These are phyloP conservation scores for Morone chrysops DNA, from an alignment of 2,113 vertebrate species.

Conservation along the genomic window DNA sequence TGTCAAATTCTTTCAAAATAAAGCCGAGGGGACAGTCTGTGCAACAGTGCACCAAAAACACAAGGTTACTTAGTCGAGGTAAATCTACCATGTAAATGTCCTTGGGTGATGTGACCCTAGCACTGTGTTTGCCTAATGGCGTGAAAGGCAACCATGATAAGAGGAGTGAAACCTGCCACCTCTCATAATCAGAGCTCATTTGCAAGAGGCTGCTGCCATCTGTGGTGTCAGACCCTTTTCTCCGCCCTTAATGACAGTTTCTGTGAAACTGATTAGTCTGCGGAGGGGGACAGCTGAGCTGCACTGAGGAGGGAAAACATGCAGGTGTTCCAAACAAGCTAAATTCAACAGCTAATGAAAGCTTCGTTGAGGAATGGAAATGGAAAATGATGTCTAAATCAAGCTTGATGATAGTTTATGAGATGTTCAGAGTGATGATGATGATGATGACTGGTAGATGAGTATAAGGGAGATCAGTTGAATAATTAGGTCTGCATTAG, in stretches of 20 bases:
- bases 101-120: conserved; percentile 65
- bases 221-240: conserved; percentile 75
- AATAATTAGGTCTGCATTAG: conserved; percentile 30
- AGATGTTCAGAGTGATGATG: conserved; percentile 24
- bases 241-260: conserved; percentile 72
- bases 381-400: conserved; percentile 40
- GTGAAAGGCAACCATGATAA: conserved; percentile 62
- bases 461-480: conserved; percentile 1
- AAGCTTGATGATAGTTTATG: conserved; percentile 37
- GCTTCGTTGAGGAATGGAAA: conserved; percentile 40
- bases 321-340: conserved; percentile 69
- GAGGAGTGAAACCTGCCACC: conserved; percentile 77
- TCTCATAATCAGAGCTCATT: conserved; percentile 80
- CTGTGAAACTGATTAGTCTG: conserved; percentile 74
- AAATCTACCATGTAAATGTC: conserved; percentile 72
- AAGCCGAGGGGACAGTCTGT: conserved; percentile 35
- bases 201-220: conserved; percentile 77
- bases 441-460: conserved; percentile 23
- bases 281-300: conserved; percentile 18
- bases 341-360: conserved; percentile 48
- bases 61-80: conserved; percentile 51
- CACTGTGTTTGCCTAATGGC: conserved; percentile 69
- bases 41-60: conserved; percentile 36
- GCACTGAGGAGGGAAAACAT: conserved; percentile 20
- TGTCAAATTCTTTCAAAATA: conserved; percentile 57